These are phyloP conservation scores for Gambusia holbrooki DNA, from an alignment of 2,113 vertebrate species.

Conservation along the genomic window DNA sequence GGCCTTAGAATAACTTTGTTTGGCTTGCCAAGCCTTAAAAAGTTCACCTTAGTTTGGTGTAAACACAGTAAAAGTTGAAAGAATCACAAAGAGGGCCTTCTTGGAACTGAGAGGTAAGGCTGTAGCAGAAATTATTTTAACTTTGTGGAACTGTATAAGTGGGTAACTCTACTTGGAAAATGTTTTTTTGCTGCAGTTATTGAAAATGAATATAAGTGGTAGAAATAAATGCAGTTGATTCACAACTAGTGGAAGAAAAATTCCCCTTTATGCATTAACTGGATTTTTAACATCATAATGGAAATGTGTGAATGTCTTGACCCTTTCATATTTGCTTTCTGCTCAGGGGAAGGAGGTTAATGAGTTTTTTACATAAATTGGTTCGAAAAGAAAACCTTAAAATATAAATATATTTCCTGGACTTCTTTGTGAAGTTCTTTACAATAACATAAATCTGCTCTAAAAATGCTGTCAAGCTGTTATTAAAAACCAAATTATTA, in stretches of 20 bases:
- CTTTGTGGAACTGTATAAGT: background rate
- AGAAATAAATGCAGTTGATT: background rate
- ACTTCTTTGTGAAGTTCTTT: no score
- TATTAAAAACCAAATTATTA: background rate
- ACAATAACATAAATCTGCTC: no score
- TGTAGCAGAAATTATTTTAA: background rate
- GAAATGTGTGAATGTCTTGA: slow-evolving; percentile 23
- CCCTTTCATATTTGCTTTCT: slow-evolving; percentile 20
- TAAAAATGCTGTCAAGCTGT: background rate
- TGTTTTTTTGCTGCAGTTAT: no score
- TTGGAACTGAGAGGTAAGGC: background rate
- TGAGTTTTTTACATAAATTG: slow-evolving; percentile 23
- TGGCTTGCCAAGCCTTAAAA: background rate
- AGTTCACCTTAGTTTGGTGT: background rate
- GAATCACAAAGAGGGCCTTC: slow-evolving; percentile 10
- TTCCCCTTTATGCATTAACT: background rate
- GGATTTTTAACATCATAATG: slow-evolving; percentile 20
- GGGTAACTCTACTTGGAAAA: background rate
- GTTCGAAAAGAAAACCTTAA: no score
- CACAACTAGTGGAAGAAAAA: background rate
- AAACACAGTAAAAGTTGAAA: slow-evolving; percentile 18
- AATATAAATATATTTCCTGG: no score
- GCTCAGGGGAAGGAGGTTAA: slow-evolving; percentile 33
- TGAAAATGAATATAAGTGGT: no score
- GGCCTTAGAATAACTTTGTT: no score